Evolutionary conservation across 2,797 vertebrate species (phyloP).

Genomic region (Melopsittacus undulatus): DNA sequence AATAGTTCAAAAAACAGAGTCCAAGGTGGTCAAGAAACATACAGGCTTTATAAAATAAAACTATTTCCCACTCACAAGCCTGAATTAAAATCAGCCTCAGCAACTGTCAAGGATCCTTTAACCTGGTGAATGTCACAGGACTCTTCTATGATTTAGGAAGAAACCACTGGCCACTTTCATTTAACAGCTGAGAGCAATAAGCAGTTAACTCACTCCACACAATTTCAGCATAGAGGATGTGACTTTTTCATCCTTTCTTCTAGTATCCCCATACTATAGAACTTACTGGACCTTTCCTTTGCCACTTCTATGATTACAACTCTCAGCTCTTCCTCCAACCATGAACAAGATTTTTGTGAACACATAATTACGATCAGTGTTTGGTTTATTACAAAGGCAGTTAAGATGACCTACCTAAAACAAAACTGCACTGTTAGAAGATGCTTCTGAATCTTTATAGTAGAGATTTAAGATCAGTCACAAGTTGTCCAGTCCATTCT

Average conservation of each 20-base stretch:
- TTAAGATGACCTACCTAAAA: neutral
- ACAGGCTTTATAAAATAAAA: neutral
- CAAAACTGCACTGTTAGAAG: neutral
- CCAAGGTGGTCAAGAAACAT: neutral
- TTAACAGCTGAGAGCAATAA: neutral
- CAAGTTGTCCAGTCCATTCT: neutral
- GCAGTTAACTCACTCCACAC: neutral
- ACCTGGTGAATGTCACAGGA: neutral
- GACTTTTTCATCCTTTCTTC: neutral
- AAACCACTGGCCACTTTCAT: neutral
- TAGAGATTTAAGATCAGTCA: neutral
- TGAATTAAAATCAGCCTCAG: neutral
- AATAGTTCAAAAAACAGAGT: neutral
- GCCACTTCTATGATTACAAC: neutral
- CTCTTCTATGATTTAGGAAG: neutral
- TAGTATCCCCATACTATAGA: neutral
- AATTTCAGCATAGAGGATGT: neutral
- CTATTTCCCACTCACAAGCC: neutral
- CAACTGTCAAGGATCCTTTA: neutral
- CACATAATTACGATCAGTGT: neutral
- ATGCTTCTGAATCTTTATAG: neutral
- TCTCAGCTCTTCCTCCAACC: neutral
- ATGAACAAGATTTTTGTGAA: neutral
- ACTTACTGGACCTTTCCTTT: neutral
- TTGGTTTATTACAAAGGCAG: neutral